A percentile compares a stretch with the other conserved stretches of the same genome.
phyloP scores from a whole-genome alignment of 2,797 vertebrate genomes.

The Epinephelus awoara region DNA sequence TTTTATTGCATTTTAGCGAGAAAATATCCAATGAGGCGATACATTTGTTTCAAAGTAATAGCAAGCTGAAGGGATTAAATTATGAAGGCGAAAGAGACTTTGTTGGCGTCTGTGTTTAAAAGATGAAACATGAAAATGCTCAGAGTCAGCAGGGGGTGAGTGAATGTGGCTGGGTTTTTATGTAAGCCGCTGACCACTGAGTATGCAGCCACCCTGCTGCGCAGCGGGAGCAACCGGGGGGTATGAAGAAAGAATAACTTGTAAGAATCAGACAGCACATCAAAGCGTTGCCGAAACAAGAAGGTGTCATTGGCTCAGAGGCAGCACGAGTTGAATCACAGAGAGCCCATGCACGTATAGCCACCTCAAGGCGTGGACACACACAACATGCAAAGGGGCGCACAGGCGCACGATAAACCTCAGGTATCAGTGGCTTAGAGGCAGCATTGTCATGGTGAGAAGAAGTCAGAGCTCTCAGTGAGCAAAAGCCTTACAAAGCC shows the following conservation, averaged over 20 bases:
- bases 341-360: not conserved
- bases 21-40: not conserved
- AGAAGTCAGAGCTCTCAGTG: slow-evolving; percentile 24
- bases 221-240: slow-evolving; percentile 19
- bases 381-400: slow-evolving; percentile 11
- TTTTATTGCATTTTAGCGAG: not conserved
- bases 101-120: slow-evolving; percentile 11
- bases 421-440: slow-evolving; percentile 60
- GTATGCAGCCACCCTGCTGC: slow-evolving; percentile 35
- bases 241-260: slow-evolving; percentile 30
- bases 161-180: slow-evolving; percentile 33
- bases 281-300: slow-evolving; percentile 60
- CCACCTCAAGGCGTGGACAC: slow-evolving; percentile 20
- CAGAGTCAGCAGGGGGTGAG: not conserved
- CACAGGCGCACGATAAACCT: slow-evolving; percentile 23
- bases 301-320: slow-evolving; percentile 67
- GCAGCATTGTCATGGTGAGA: slow-evolving; percentile 46
- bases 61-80: not conserved
- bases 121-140: slow-evolving; percentile 47
- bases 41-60: slow-evolving; percentile 11
- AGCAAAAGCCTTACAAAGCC: slow-evolving; percentile 42
- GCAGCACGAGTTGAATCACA: slow-evolving; percentile 45
- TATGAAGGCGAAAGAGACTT: slow-evolving; percentile 7
- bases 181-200: slow-evolving; percentile 59
- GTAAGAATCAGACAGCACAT: slow-evolving; percentile 59